A percentile compares a stretch with the other conserved stretches of the same genome.
These are phyloP conservation scores for Euplexia lucipara DNA, from an alignment of 2,888 invertebrate genomes.

Conservation along the genomic window DNA sequence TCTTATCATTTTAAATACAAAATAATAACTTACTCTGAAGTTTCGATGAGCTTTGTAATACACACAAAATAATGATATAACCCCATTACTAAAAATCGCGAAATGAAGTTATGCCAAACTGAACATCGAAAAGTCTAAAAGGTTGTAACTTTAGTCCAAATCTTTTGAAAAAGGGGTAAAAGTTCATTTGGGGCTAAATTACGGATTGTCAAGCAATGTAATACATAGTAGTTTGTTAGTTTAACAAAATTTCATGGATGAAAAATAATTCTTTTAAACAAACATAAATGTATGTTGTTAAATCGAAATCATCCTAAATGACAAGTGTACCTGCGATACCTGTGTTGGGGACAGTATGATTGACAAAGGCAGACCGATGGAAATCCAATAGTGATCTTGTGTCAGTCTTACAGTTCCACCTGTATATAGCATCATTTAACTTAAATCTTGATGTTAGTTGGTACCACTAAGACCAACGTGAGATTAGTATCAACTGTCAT, in stretches of 20 bases:
- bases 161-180: background rate
- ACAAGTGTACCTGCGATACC: constrained; percentile 37
- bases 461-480: constrained; percentile 18
- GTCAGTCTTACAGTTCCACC: background rate
- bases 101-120: too few relatives aligned
- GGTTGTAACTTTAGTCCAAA: too few relatives aligned
- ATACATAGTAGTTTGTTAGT: constrained; percentile 3
- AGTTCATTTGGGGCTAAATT: constrained; percentile 15
- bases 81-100: too few relatives aligned
- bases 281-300: constrained; percentile 30
- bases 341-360: constrained; percentile 13
- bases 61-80: background rate
- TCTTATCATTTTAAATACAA: constrained; percentile 10
- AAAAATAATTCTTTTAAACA: constrained; percentile 15
- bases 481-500: constrained; percentile 45
- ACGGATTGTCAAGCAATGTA: constrained; percentile 10
- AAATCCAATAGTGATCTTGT: background rate
- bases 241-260: constrained; percentile 29
- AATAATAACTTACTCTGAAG: background rate
- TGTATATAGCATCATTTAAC: constrained; percentile 31
- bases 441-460: constrained; percentile 23
- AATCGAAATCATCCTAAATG: constrained; percentile 26
- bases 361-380: background rate
- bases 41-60: constrained; percentile 9
- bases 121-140: too few relatives aligned